Evolutionary conservation across 1,140 invertebrate species (phyloP).

Genomic region (Cherax quadricarinatus): DNA sequence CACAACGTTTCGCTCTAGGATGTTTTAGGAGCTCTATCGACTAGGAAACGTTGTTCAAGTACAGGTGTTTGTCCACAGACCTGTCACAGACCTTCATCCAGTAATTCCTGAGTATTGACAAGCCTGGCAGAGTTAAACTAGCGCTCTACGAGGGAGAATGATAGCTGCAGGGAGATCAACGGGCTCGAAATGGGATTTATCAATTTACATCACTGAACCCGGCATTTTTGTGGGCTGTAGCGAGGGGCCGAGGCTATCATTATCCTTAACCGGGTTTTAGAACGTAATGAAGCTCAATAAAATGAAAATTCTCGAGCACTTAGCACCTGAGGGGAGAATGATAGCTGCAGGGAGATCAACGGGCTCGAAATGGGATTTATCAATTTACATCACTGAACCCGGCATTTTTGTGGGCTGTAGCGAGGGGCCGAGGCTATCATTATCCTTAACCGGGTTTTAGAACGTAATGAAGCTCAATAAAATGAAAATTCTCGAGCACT

Average conservation of each 20-base stretch:
- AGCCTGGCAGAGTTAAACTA: not conserved
- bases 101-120: not conserved
- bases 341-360: not conserved
- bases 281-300: not conserved
- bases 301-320: not conserved
- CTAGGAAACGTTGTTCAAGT: too few relatives aligned
- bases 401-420: not conserved
- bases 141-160: not conserved
- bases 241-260: not conserved
- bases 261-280: not conserved
- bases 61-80: too few relatives aligned
- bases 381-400: conserved; percentile 8
- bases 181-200: not conserved
- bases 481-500: not conserved
- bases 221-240: not conserved
- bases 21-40: too few relatives aligned
- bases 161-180: not conserved
- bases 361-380: not conserved
- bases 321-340: not conserved
- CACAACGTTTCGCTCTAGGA: too few relatives aligned
- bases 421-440: not conserved
- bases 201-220: conserved; percentile 8
- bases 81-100: not conserved
- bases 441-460: not conserved
- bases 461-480: not conserved